A percentile compares a stretch with the other conserved stretches of the same genome.
These are phyloP conservation scores for Zophobas atratus DNA, from an alignment of 1,140 invertebrate species.

Conservation along the genomic window DNA sequence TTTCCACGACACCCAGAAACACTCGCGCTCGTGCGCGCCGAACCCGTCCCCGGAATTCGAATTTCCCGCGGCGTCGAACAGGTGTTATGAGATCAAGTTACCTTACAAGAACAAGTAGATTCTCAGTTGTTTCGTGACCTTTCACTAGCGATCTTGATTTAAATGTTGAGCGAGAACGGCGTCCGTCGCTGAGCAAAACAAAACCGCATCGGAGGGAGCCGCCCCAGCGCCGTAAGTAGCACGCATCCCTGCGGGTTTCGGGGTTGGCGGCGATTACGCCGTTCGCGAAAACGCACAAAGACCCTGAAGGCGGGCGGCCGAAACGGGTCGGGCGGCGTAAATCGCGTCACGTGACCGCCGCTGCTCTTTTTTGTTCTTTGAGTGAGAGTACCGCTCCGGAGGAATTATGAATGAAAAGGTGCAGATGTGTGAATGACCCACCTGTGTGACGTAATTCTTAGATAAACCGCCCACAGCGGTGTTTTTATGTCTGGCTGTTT, in stretches of 20 bases:
- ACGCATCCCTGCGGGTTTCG: not conserved
- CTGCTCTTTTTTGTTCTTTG: constrained; percentile 17
- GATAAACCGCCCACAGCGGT: constrained; percentile 25
- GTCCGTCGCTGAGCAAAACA: not conserved
- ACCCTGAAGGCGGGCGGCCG: not conserved
- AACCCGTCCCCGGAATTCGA: constrained; percentile 25
- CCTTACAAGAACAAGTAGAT: constrained; percentile 59
- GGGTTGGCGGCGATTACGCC: not conserved
- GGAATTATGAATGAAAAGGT: constrained; percentile 30
- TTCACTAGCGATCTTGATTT: constrained; percentile 53
- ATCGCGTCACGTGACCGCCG: constrained; percentile 26
- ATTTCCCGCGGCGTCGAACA: constrained; percentile 52
- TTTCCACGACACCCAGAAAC: no score
- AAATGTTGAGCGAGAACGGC: constrained; percentile 37
- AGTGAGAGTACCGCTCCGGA: constrained; percentile 20
- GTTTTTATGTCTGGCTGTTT: constrained; percentile 23
- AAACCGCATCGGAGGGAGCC: not conserved
- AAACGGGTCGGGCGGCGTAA: constrained; percentile 5
- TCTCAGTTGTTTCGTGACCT: constrained; percentile 62
- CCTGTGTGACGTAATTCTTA: constrained; percentile 38
- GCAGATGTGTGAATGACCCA: constrained; percentile 30
- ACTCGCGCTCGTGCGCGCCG: not conserved
- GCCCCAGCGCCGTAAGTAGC: not conserved
- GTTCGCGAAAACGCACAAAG: constrained; percentile 10
- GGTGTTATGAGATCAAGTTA: constrained; percentile 60